A percentile compares a stretch with the other conserved stretches of the same genome.
Conservation (phyloP, 2,888 invertebrate species). For the Bhutanitis thaidina region DNA sequence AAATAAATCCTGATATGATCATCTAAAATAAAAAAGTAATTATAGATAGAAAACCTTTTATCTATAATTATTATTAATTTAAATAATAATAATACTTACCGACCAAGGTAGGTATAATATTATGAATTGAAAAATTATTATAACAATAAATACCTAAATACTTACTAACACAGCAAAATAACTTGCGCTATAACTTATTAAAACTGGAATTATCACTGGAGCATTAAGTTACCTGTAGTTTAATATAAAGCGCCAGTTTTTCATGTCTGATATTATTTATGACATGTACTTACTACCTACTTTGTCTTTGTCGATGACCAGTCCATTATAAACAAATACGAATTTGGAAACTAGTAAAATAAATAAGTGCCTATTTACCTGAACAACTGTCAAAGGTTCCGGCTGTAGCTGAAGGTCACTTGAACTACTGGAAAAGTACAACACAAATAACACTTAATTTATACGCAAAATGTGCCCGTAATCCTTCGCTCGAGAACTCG, state of each 20-base stretch:
- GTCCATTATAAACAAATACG: constrained; percentile 9
- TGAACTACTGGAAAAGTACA: constrained; percentile 58
- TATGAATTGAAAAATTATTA: too few relatives aligned
- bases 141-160: too few relatives aligned
- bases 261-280: constrained; percentile 8
- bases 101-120: too few relatives aligned
- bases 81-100: too few relatives aligned
- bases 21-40: too few relatives aligned
- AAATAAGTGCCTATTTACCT: constrained; percentile 28
- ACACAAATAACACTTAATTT: constrained; percentile 62
- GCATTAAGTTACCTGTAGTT: constrained; percentile 17
- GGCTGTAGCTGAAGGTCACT: constrained; percentile 59
- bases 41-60: too few relatives aligned
- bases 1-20: too few relatives aligned
- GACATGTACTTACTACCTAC: not conserved
- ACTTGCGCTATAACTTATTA: constrained; percentile 16
- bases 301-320: constrained; percentile 2
- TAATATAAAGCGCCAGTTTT: constrained; percentile 16
- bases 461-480: constrained; percentile 60
- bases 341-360: constrained; percentile 16
- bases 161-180: constrained; percentile 3
- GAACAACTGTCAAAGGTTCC: constrained; percentile 46
- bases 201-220: constrained; percentile 20
- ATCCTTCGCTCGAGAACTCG: constrained; percentile 67
- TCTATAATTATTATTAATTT: too few relatives aligned